Base-by-base conservation (phyloP, 2,797 vertebrate genomes). In the Acestrorhynchus altus region DNA sequence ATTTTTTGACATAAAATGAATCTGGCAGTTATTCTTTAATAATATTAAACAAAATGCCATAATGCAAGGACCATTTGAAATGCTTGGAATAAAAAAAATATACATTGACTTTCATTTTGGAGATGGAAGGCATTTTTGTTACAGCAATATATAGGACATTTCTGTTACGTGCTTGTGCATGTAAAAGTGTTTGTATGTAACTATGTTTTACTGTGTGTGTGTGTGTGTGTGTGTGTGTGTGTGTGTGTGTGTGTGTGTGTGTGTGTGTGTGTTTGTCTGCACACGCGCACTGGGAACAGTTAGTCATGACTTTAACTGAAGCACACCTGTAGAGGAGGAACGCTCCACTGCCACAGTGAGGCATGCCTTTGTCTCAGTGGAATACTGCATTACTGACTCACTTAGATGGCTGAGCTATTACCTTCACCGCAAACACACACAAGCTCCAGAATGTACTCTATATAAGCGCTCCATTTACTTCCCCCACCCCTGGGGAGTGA, bases 231-330 rank as follows among this genome's bases (percentile, higher is more conserved):
- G 56, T 59, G 22, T 11, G 22, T 28, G 11, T 52, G 7, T 66
- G 22, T 20, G 22, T 46, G 70, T 24, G 54, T 72, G 3, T 56
- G 35, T 60, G 54, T 60, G 65, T 13, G 20, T 26, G 7, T 24
- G 20, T 68, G 42, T 68, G n/a, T n/a, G n/a, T n/a, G n/a, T n/a
- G n/a, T n/a, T n/a, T n/a, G n/a, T n/a, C n/a, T n/a, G n/a, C n/a
- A n/a, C n/a, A n/a, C 13, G 24, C 49, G 20, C 49, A 31, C 12
- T 49, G 59, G 47, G 63, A 78, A 57, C 49, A 61, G 31, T 79
- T 79, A 74, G 70, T 78, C 68, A 78, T 56, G 7, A n/a, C 10
- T 64, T 71, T 54, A 78, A 78, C 9, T 72, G 47, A 72, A 28
- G 76, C 68, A 71, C 76, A 78, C 68, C 76, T 78, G 67, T 64